phyloP scores from a whole-genome alignment of 2,113 vertebrate species.

The Bagarius yarrelli region DNA sequence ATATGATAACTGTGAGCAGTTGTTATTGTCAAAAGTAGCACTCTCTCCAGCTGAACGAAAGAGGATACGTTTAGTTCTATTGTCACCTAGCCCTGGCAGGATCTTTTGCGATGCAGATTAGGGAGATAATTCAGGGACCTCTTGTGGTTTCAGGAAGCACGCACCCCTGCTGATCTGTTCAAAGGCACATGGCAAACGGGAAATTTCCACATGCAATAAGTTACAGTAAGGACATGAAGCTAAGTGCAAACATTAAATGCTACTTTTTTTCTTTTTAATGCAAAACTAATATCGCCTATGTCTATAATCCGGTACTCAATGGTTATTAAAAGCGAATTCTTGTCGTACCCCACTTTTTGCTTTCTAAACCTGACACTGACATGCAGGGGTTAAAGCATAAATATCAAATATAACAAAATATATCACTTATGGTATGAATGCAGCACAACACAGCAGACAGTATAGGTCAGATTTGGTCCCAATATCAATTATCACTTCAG shows the following conservation, averaged over 20 bases:
- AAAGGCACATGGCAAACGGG: conserved; percentile 1
- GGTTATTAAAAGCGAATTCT: background rate
- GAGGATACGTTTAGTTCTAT: conserved; percentile 14
- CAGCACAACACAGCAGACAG: background rate
- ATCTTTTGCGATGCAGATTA: conserved; percentile 45
- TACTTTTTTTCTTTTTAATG: background rate
- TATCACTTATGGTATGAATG: background rate
- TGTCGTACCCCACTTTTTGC: background rate
- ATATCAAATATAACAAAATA: background rate
- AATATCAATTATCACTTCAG: too few relatives aligned
- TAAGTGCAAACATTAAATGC: background rate
- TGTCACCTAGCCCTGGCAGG: conserved; percentile 4
- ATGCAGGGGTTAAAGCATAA: background rate
- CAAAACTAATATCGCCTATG: background rate
- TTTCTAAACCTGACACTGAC: background rate
- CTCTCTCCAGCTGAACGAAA: conserved; percentile 2
- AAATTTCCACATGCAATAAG: conserved; percentile 23
- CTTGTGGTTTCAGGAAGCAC: conserved; percentile 1
- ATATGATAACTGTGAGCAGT: conserved; percentile 17
- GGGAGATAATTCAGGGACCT: conserved; percentile 12
- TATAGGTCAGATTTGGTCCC: background rate
- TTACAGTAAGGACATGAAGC: background rate
- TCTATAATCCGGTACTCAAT: background rate
- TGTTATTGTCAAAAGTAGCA: conserved; percentile 26
- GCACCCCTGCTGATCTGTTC: conserved; percentile 23